phyloP scores from a whole-genome alignment of 2,888 invertebrate species.

The Isotomurus palustris region DNA sequence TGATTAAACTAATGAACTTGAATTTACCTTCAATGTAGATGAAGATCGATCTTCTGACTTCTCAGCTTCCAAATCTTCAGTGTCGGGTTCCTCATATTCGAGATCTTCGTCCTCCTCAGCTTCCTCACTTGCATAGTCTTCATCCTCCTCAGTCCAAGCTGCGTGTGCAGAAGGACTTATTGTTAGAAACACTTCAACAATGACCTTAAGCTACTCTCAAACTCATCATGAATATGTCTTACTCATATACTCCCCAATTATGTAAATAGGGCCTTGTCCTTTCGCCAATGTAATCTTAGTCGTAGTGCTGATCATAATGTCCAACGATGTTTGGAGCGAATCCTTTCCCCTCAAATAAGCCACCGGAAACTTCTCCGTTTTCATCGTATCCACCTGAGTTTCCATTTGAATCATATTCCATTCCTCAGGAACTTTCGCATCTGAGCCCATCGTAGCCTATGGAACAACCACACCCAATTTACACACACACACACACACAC shows the following conservation, averaged over 20 bases:
- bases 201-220: background rate
- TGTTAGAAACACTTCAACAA: background rate
- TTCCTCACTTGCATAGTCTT: slow-evolving; percentile 10
- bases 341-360: slow-evolving; percentile 10
- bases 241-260: slow-evolving; percentile 22
- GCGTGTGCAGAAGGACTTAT: background rate
- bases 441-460: slow-evolving; percentile 11
- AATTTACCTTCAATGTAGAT: too few species aligned
- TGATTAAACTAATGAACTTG: too few species aligned
- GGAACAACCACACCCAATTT: background rate
- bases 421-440: slow-evolving; percentile 14
- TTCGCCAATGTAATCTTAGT: slow-evolving; percentile 14
- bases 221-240: slow-evolving; percentile 16
- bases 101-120: slow-evolving; percentile 4
- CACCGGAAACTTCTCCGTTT: slow-evolving; percentile 13
- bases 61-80: slow-evolving; percentile 13
- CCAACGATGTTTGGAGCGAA: slow-evolving; percentile 10
- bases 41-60: too few species aligned
- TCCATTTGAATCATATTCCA: slow-evolving; percentile 5
- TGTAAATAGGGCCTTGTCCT: slow-evolving; percentile 23
- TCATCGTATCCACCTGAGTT: slow-evolving; percentile 2
- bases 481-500: too few species aligned
- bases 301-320: slow-evolving; percentile 9
- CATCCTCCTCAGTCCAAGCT: slow-evolving; percentile 14
- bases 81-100: slow-evolving; percentile 11